phyloP scores from a whole-genome alignment of 2,797 vertebrate genomes.

The Momotus momota region DNA sequence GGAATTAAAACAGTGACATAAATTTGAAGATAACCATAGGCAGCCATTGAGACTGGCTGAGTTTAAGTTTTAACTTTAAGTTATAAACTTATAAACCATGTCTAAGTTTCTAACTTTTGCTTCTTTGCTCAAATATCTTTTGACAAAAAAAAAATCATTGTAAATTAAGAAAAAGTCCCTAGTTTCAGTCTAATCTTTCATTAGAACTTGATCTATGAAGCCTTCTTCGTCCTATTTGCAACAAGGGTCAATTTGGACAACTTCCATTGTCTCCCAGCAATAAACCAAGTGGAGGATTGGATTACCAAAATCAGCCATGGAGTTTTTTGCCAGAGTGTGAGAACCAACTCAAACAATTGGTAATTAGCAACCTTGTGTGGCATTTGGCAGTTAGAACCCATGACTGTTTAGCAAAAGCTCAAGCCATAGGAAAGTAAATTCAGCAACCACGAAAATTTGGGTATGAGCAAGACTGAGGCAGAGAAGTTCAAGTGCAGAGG shows the following conservation, averaged over 20 bases:
- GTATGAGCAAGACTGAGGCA: not conserved
- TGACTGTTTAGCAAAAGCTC: not conserved
- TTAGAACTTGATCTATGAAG: not conserved
- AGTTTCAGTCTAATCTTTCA: not conserved
- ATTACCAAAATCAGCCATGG: not conserved
- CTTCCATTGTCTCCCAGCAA: not conserved
- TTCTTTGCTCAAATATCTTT: not conserved
- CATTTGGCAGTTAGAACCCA: not conserved
- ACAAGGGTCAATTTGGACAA: not conserved
- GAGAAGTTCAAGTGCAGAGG: not conserved
- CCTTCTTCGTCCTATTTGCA: not conserved
- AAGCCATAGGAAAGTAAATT: not conserved
- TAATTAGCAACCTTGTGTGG: not conserved
- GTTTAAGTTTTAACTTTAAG: too few species aligned
- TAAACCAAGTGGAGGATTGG: not conserved
- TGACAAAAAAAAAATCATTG: not conserved
- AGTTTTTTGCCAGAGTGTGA: not conserved
- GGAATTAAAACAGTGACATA: not conserved
- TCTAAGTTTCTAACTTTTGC: not conserved
- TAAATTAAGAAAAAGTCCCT: not conserved
- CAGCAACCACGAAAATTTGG: not conserved
- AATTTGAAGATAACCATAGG: not conserved
- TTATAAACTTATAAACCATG: not conserved
- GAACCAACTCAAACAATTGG: not conserved
- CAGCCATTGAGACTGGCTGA: not conserved